A percentile compares a stretch with the other conserved stretches of the same genome.
Evolutionary conservation across 2,797 vertebrate genomes (phyloP).

Genomic region (Harpagifer antarcticus): DNA sequence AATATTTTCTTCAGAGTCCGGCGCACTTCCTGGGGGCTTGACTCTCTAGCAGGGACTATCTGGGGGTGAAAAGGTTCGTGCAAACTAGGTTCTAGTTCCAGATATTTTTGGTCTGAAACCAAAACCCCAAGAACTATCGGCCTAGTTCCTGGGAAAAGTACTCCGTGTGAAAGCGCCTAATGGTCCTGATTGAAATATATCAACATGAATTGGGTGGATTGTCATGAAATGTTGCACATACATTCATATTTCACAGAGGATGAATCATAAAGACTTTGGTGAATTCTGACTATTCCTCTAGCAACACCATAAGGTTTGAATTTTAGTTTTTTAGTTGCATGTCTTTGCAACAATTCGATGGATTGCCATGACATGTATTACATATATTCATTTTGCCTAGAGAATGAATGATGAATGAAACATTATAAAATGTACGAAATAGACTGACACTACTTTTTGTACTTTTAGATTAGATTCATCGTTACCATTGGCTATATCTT

Average conservation of each 20-base stretch:
- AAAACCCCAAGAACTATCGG: too few species aligned
- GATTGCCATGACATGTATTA: background rate
- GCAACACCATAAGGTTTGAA: background rate
- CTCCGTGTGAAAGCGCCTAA: too few species aligned
- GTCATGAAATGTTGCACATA: background rate
- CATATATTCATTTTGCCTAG: background rate
- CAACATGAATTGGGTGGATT: background rate
- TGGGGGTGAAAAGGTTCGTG: too few species aligned
- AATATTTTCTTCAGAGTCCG: too few species aligned
- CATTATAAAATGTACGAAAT: background rate
- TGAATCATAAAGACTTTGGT: background rate
- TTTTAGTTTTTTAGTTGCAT: slow-evolving; percentile 1
- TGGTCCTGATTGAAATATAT: slow-evolving; percentile 4
- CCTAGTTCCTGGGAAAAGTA: too few species aligned
- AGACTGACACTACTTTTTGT: background rate
- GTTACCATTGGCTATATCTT: background rate
- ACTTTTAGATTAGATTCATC: background rate
- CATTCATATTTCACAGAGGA: background rate
- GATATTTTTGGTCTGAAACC: too few species aligned
- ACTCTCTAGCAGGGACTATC: too few species aligned
- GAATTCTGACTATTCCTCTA: background rate
- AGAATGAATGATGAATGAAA: background rate
- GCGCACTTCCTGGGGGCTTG: too few species aligned
- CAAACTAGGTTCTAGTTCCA: too few species aligned
- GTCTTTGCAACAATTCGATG: background rate